phyloP scores from a whole-genome alignment of 2,888 invertebrate genomes.

The Plutella xylostella region DNA sequence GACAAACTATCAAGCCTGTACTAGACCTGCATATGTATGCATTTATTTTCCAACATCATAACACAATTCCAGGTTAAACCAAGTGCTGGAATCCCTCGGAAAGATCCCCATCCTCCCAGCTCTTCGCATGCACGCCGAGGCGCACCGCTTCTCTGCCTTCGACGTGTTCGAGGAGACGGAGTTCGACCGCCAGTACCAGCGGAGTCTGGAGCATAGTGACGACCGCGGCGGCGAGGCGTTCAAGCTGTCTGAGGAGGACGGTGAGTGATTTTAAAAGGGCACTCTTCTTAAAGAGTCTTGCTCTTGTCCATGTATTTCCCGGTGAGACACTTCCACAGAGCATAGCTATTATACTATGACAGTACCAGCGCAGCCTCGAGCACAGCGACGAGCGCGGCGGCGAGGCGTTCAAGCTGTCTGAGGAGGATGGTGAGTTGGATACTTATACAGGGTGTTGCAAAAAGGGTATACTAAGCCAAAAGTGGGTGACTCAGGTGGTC shows the following conservation, averaged over 20 bases:
- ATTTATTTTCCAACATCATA: not conserved
- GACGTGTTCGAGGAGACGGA: conserved; percentile 70
- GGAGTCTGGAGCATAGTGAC: conserved; percentile 49
- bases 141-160: conserved; percentile 72
- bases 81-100: conserved; percentile 79
- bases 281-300: too few relatives aligned
- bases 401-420: conserved; percentile 55
- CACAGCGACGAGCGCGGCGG: conserved; percentile 61
- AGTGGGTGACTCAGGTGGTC: too few relatives aligned
- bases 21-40: too few relatives aligned
- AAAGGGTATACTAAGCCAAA: too few relatives aligned
- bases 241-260: conserved; percentile 59
- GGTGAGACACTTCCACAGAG: too few relatives aligned
- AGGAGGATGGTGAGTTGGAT: conserved; percentile 61
- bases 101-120: conserved; percentile 87
- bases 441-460: too few relatives aligned
- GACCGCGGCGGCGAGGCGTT: conserved; percentile 60
- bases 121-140: conserved; percentile 74
- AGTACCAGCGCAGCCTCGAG: too few relatives aligned
- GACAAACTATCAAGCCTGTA: too few relatives aligned
- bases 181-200: conserved; percentile 51
- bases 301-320: too few relatives aligned
- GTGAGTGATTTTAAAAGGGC: too few relatives aligned
- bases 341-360: too few relatives aligned
- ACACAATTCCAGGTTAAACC: conserved; percentile 71